Percentiles rank a stretch among this genome's conserved stretches.
These are phyloP conservation scores for Oryctolagus cuniculus DNA, from an alignment of 2,113 vertebrate genomes.

Conservation along the genomic window mOryCun1.1 NC_091442.1:107488001-107488500, in stretches of 20 bases:
- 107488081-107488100: neutral
- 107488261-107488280: neutral
- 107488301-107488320: neutral
- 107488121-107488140: neutral
- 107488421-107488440: constrained; percentile 17
- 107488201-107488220: neutral
- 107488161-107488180: neutral
- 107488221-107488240: neutral
- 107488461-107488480: neutral
- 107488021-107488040: neutral
- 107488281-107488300: neutral
- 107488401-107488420: neutral
- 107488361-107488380: neutral
- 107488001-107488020: neutral
- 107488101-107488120: neutral
- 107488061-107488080: neutral
- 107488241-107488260: neutral
- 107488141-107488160: neutral
- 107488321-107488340: neutral
- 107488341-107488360: neutral
- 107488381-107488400: neutral
- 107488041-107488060: neutral
- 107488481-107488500: neutral
- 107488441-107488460: neutral
- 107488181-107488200: neutral